Evolutionary conservation across 2,888 invertebrate species (phyloP).

Genomic region (Stenurella melanura): DNA sequence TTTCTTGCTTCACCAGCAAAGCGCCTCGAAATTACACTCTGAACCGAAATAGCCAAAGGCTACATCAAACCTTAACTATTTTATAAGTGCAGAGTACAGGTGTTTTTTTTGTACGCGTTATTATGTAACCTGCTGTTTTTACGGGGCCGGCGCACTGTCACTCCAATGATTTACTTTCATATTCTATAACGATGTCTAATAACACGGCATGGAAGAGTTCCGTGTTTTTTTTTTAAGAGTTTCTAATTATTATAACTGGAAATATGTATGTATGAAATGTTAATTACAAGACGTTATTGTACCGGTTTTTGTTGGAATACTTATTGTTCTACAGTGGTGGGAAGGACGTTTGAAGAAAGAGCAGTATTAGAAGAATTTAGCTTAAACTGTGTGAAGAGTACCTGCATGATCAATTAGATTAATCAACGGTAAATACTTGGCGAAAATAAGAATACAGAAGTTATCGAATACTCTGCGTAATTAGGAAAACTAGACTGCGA

Average conservation of each 20-base stretch:
- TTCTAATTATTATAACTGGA: slow-evolving; percentile 10
- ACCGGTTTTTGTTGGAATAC: no score
- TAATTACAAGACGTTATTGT: neutral
- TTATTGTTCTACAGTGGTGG: no score
- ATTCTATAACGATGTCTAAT: neutral
- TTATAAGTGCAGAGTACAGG: slow-evolving; percentile 12
- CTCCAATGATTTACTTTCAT: slow-evolving; percentile 13
- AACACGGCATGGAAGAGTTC: slow-evolving; percentile 1
- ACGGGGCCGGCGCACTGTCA: neutral
- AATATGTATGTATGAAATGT: neutral
- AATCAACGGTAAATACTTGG: no score
- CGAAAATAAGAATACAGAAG: no score
- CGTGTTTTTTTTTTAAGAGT: neutral
- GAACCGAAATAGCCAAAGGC: neutral
- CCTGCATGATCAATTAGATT: no score
- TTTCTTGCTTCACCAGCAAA: neutral
- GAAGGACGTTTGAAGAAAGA: no score
- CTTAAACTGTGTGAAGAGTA: no score
- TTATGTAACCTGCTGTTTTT: neutral
- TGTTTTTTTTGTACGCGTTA: neutral
- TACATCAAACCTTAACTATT: slow-evolving; percentile 14
- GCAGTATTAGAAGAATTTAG: no score
- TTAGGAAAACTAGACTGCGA: no score
- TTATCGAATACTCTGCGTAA: no score
- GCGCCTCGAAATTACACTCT: neutral